Base-by-base conservation (phyloP, 2,113 vertebrate species). In the Calyptomena viridis region DNA sequence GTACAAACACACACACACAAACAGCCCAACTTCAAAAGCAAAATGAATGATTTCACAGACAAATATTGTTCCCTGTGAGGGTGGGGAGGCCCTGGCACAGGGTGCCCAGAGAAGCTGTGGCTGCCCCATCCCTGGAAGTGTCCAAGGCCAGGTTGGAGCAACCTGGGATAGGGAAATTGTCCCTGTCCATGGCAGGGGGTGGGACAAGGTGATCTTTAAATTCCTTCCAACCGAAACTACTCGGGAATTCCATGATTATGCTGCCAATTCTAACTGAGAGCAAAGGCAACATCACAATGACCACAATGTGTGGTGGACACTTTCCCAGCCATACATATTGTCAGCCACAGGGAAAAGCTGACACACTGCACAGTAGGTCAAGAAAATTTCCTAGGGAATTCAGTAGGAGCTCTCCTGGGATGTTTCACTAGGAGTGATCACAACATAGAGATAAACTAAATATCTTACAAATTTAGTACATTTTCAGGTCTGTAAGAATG, bases 1-100 rank as follows among this genome's bases (percentile, higher is more conserved):
- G 42, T 27, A 20, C 28, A 84, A 67, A 83, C 9, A 60, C 12
- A 42, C 1, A 2, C 13, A 59, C 49, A 59, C 12, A 56, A 77
- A 44, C 49, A 75, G 30, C 11, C 27, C 25, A 74, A 72, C 31
- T 40, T 7, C 72, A 85, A 93, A 79, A 52, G 23, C 11, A 14
- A 16, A 2, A 33, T 0, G 4, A 76, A 80, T 0, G 1, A 52
- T 37, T 42, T 67, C 3, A 56, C 31, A 18, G 22, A 49, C 56
- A 24, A 63, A 56, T 63, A 24, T 27, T 8, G 5, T 22, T 63
- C 25, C 7, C 35, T 62, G 14, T 9, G 14, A 62, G 47, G 18
- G 39, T 49, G 30, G 28, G 18, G n/a, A 90, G 63, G 22, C 55
- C 40, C 21, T 69, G 60, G 39, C 39, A 7, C n/a, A 76, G 11